A percentile compares a stretch with the other conserved stretches of the same genome.
These are phyloP conservation scores for Priocnemis perturbator DNA, from an alignment of 2,888 invertebrate genomes.

Conservation along the genomic window DNA sequence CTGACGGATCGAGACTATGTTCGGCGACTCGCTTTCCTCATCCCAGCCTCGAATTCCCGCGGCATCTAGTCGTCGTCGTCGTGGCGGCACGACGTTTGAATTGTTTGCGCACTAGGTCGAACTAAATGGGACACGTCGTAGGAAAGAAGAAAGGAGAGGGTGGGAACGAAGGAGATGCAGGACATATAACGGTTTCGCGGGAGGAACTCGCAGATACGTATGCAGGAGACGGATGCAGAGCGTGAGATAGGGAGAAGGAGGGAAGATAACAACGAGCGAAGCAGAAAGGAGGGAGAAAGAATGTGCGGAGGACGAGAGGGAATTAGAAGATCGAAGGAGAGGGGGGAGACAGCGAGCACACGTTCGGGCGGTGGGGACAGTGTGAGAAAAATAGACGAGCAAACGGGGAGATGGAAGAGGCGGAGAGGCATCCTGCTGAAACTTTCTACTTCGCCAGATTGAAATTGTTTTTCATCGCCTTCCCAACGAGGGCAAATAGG, in stretches of 20 bases:
- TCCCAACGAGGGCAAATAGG: constrained; percentile 37
- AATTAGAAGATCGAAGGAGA: neutral
- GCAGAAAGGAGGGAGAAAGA: neutral
- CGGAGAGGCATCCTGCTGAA: constrained; percentile 24
- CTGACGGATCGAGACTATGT: neutral
- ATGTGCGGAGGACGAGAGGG: neutral
- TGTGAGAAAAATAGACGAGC: no score
- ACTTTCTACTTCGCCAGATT: constrained; percentile 60
- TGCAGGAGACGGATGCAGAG: neutral
- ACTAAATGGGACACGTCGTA: constrained; percentile 23
- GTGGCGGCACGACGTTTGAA: constrained; percentile 20
- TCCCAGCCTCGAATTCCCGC: neutral
- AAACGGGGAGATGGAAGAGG: constrained; percentile 24
- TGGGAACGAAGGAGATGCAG: neutral
- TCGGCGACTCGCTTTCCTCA: neutral
- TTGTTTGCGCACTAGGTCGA: constrained; percentile 27
- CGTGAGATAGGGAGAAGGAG: constrained; percentile 10
- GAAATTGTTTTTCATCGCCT: constrained; percentile 58
- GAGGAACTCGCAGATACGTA: neutral
- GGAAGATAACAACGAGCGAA: neutral
- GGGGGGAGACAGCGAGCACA: neutral
- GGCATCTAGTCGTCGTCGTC: neutral
- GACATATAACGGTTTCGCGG: neutral
- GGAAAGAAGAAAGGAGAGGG: neutral
- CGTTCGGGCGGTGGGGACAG: no score